Evolutionary conservation across 2,113 vertebrate genomes (phyloP), one percentile per base, ranked within the genome.

Genomic region (Pachyramphus minor): DNA sequence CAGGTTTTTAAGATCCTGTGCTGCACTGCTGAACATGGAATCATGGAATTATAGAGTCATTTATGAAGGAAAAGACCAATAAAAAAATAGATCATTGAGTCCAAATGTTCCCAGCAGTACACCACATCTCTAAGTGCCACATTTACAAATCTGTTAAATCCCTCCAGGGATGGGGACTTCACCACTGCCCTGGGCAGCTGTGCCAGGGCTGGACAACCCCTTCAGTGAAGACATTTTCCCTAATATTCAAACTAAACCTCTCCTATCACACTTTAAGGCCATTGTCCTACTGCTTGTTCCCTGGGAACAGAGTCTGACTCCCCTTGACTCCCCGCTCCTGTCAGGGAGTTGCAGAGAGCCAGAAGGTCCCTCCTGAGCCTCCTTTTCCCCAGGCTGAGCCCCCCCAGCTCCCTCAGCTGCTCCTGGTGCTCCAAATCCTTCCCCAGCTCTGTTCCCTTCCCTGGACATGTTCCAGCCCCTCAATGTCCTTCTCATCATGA

Each of bases 401-500:
- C 50, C 10, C 2, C 44, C 77, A 59, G 37, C 69, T 74, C 60
- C 44, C 21, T 50, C 68, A 58, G 25, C 20, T 4, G 0, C 5
- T 71, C n/a, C 55, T 53, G 73, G 8, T 4, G 21, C 58, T 50
- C 31, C 75, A 72, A 5, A 0, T 3, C 42, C 11, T 58, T 80
- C 44, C 35, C 56, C 76, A 80, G 11, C 30, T n/a, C 56, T 0
- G 0, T 47, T 72, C 76, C 42, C 27, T 27, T 0, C 44, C 37
- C 68, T 37, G 59, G 6, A 16, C 31, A 13, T 0, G 0, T 44
- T n/a, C 52, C 77, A 67, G 60, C 18, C 33, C 37, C 45, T 52
- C 68, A 0, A 3, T 5, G 39, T 47, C 53, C 6, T 14, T 15
- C 5, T 37, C 22, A 9, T 7, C 14, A 1, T 0, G 14, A 23